These are phyloP conservation scores for Pseudachorutes palmiensis DNA, from an alignment of 1,140 invertebrate genomes.

Conservation along the genomic window DNA sequence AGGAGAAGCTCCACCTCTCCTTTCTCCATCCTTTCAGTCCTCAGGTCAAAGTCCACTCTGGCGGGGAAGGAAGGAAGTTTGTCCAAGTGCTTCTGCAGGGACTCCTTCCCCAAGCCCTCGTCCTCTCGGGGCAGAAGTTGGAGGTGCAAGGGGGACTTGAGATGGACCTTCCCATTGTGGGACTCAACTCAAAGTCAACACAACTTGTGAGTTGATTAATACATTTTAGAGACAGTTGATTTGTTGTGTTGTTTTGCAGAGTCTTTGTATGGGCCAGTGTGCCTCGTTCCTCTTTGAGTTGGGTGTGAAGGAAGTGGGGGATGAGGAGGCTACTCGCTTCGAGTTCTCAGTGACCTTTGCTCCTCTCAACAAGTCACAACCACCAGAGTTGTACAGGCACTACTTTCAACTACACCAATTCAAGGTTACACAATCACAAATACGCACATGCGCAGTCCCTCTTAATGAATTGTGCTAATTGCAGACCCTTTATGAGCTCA, in stretches of 20 bases:
- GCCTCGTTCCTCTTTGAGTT: constrained; percentile 78
- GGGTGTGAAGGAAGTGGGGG: constrained; percentile 47
- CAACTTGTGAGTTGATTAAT: constrained; percentile 38
- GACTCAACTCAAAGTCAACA: constrained; percentile 51
- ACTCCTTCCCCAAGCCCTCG: constrained; percentile 51
- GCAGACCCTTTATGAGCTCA: constrained; percentile 72
- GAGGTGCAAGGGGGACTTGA: constrained; percentile 41
- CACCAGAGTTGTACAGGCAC: constrained; percentile 32
- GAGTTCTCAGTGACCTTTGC: constrained; percentile 34
- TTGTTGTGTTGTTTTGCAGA: constrained; percentile 19
- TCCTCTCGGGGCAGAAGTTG: constrained; percentile 52
- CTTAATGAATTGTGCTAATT: constrained; percentile 40
- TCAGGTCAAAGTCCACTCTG: constrained; percentile 67
- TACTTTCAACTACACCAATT: constrained; percentile 32
- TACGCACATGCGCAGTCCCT: too few relatives aligned
- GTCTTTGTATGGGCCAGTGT: constrained; percentile 56
- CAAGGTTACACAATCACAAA: constrained; percentile 19
- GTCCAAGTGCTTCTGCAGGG: constrained; percentile 67
- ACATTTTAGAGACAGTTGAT: too few relatives aligned
- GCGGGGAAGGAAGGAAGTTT: constrained; percentile 66
- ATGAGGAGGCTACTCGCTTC: constrained; percentile 43
- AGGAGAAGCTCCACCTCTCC: constrained; percentile 59
- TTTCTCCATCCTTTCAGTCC: constrained; percentile 74
- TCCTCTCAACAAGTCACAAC: constrained; percentile 3
- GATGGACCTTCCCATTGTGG: constrained; percentile 52